Conservation (phyloP, 2,113 vertebrate species). For the Erythrolamprus reginae region DNA sequence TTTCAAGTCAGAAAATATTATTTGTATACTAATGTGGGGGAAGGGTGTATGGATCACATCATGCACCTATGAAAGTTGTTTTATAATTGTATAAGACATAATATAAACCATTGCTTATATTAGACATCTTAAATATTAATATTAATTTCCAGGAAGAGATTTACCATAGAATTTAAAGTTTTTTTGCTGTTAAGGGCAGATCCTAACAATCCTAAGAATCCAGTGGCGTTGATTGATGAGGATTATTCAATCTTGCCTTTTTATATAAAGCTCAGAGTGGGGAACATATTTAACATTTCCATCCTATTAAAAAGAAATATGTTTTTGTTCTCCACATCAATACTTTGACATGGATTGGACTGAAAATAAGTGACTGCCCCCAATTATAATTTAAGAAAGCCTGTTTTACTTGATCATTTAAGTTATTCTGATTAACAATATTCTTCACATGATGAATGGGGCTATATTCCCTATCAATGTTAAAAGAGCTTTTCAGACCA, state of each 20-base stretch:
- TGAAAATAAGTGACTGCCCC: neutral
- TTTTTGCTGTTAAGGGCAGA: neutral
- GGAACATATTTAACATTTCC: neutral
- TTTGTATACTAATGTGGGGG: neutral
- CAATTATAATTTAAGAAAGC: neutral
- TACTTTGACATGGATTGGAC: neutral
- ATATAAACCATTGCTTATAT: neutral
- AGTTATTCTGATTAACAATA: neutral
- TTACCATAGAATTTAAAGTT: neutral
- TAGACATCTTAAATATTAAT: neutral
- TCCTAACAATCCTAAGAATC: no score
- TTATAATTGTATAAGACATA: neutral
- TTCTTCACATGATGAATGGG: neutral
- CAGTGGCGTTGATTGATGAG: neutral
- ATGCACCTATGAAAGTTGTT: neutral
- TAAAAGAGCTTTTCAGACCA: neutral
- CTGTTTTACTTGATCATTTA: neutral
- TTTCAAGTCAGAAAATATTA: neutral
- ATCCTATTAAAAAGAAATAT: neutral
- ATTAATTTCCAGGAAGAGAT: neutral
- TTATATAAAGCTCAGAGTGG: neutral
- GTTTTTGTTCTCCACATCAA: neutral
- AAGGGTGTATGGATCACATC: neutral
- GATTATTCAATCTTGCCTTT: neutral
- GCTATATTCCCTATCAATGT: neutral